phyloP scores from a whole-genome alignment of 2,113 vertebrate species.

The Cervus canadensis region DNA sequence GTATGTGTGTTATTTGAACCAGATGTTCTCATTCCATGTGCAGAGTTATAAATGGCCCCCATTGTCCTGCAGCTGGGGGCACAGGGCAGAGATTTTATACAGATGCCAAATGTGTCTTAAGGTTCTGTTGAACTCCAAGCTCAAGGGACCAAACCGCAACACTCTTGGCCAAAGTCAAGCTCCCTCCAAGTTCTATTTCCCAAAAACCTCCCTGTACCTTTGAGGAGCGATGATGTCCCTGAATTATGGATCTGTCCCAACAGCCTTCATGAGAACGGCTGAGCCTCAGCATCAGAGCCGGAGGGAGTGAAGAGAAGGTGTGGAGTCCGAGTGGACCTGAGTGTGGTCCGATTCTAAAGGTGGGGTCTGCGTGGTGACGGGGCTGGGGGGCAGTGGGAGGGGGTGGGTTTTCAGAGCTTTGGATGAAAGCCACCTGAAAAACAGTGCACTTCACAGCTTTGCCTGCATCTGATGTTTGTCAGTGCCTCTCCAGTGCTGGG shows the following conservation, averaged over 20 bases:
- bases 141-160: background rate
- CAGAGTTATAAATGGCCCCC: slow-evolving; percentile 63
- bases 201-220: background rate
- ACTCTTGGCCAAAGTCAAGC: background rate
- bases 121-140: slow-evolving; percentile 31
- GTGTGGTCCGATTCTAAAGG: background rate
- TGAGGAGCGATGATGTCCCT: background rate
- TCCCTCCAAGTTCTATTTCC: background rate
- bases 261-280: background rate
- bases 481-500: background rate
- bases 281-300: background rate
- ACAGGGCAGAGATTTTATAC: slow-evolving; percentile 20
- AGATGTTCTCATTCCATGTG: slow-evolving; percentile 60
- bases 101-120: slow-evolving; percentile 32
- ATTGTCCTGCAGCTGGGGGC: slow-evolving; percentile 63
- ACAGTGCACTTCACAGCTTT: background rate
- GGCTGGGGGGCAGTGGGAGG: background rate
- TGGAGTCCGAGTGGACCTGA: background rate
- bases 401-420: background rate
- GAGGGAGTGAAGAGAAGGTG: background rate
- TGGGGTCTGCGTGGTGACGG: background rate
- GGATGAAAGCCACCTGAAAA: background rate
- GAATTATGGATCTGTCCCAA: background rate
- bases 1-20: slow-evolving; percentile 53
- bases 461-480: background rate